Percentiles rank a stretch among this genome's conserved stretches.
Evolutionary conservation across 2,113 vertebrate genomes (phyloP).

Genomic region (Chelonoidis abingdonii): DNA sequence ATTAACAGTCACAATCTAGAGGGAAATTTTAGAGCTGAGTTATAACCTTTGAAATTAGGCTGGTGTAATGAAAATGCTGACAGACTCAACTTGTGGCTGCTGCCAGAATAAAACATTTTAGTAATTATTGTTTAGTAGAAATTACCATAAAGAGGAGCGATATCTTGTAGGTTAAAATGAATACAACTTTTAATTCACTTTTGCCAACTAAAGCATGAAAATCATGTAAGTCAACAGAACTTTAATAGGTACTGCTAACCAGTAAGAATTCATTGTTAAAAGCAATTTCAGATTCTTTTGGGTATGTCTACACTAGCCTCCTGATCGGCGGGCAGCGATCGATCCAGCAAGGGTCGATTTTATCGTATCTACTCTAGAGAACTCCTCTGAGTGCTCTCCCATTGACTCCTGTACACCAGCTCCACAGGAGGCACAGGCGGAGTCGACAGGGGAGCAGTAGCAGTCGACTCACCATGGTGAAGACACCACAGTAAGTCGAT

Average conservation of each 20-base stretch:
- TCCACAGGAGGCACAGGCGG: no score
- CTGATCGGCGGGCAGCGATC: no score
- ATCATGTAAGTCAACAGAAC: background rate
- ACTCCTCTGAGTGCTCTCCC: no score
- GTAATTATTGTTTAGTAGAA: background rate
- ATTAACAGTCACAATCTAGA: background rate
- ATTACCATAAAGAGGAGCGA: background rate
- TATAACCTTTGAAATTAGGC: background rate
- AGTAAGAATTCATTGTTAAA: background rate
- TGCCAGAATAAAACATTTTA: background rate
- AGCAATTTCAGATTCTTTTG: background rate
- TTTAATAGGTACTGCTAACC: background rate
- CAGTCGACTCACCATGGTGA: no score
- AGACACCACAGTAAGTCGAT: no score
- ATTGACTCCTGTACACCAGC: no score
- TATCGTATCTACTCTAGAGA: no score
- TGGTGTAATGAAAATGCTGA: background rate
- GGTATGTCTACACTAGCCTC: no score
- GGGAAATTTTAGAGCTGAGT: background rate
- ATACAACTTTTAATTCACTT: background rate
- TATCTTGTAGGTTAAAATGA: background rate
- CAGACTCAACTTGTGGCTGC: background rate
- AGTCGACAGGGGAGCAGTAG: no score
- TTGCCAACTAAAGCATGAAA: background rate
- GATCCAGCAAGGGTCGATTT: no score